Evolutionary conservation across 2,797 vertebrate species (phyloP), one percentile per base, ranked within the genome.

Genomic region (Pseudochromis fuscus): DNA sequence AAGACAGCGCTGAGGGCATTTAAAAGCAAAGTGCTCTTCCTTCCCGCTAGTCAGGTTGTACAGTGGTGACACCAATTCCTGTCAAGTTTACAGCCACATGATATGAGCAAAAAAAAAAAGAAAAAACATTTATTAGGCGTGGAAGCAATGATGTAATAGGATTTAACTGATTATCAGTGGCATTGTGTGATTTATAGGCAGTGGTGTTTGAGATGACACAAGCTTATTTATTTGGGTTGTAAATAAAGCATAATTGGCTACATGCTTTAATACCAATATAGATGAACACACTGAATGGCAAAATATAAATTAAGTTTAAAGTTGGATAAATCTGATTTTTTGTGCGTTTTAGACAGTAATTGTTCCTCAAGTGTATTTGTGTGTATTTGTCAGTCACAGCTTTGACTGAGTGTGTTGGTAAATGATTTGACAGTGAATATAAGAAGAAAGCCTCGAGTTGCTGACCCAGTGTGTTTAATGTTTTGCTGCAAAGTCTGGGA

Each of bases 11-110:
- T 33, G 53, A 76, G 77, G 71, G 79, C 2, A 3, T 0, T 0
- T 1, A 13, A 11, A 0, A 0, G 0, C 1, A 3, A 0, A 0
- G 0, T 8, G 9, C 2, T 2, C 0, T 19, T 5, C 18, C 11
- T 79, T 72, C 67, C 72, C 2, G 21, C 30, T 53, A 27, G 58
- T 59, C 40, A 59, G 38, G 38, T 5, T 42, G 18, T 42, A 42
- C 38, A 42, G 49, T 1, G 2, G 61, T 70, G 58, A 59, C 67
- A 72, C 1, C 7, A 19, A 42, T 56, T 67, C 67, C 61, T 57
- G 58, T 19, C 9, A 35, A 48, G 4, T 60, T 53, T 18, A 38
- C 23, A 24, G 2, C 19, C 18, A 50, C 33, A 19, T 52, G n/a
- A 5, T 9, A 33, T 53, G 9, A 48, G 18, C 30, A 25, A 5